These are phyloP conservation scores for Megastigmus dorsalis DNA, from an alignment of 2,888 invertebrate species.

Conservation along the genomic window DNA sequence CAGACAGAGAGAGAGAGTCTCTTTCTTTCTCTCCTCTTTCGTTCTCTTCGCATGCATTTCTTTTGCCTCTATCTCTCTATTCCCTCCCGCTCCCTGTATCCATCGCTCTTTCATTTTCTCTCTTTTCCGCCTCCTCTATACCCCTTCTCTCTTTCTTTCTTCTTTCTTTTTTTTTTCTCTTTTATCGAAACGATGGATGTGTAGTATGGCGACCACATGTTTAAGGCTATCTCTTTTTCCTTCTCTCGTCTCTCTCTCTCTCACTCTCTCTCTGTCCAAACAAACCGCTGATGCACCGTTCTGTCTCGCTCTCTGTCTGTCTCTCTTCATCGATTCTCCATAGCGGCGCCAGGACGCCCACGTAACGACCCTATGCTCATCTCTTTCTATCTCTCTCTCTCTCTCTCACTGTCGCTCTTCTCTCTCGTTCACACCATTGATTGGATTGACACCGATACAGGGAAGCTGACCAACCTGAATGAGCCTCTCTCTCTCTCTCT, in stretches of 20 bases:
- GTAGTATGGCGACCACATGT: slow-evolving; percentile 63
- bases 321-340: slow-evolving; percentile 47
- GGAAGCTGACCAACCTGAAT: slow-evolving; percentile 65
- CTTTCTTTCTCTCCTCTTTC: slow-evolving; percentile 27
- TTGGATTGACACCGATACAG: slow-evolving; percentile 72
- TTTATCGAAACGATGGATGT: slow-evolving; percentile 59
- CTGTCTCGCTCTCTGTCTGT: slow-evolving; percentile 50
- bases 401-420: slow-evolving; percentile 51
- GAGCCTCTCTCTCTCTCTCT: slow-evolving; percentile 55
- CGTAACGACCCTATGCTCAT: slow-evolving; percentile 45
- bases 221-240: slow-evolving; percentile 60
- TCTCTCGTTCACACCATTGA: slow-evolving; percentile 68
- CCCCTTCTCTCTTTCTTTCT: not conserved
- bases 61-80: slow-evolving; percentile 7
- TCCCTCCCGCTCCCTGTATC: slow-evolving; percentile 16
- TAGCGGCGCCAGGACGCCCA: slow-evolving; percentile 24
- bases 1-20: slow-evolving; percentile 27
- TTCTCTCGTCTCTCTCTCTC: slow-evolving; percentile 1
- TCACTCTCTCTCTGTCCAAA: slow-evolving; percentile 56
- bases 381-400: slow-evolving; percentile 47
- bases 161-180: slow-evolving; percentile 44
- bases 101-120: slow-evolving; percentile 38
- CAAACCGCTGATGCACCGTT: slow-evolving; percentile 50
- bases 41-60: slow-evolving; percentile 1
- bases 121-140: not conserved